Evolutionary conservation across 2,113 vertebrate genomes (phyloP).

Genomic region (Machaerirhynchus nigripectus): DNA sequence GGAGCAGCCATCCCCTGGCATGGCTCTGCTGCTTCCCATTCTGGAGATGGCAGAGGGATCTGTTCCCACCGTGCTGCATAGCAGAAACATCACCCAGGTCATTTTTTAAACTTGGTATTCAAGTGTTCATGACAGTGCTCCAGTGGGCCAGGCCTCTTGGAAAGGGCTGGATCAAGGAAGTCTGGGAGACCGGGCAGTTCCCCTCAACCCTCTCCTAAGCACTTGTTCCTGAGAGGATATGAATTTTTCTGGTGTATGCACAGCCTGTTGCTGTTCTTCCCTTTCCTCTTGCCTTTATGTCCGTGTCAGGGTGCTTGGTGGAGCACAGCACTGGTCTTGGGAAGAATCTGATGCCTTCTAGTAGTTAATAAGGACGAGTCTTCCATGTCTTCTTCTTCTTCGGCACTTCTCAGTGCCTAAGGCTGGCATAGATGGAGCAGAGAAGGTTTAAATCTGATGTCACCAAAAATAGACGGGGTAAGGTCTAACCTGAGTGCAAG

Average conservation of each 20-base stretch:
- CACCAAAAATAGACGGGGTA: neutral
- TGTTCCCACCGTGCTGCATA: neutral
- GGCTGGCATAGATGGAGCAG: neutral
- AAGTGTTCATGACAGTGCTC: neutral
- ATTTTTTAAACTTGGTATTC: neutral
- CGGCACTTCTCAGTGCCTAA: neutral
- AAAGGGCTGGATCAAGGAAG: neutral
- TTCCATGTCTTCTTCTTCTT: neutral
- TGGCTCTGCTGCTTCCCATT: neutral
- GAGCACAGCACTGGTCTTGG: neutral
- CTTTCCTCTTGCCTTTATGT: neutral
- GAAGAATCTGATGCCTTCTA: neutral
- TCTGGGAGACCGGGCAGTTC: neutral
- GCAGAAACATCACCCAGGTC: neutral
- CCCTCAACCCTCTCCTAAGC: neutral
- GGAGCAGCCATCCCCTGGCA: neutral
- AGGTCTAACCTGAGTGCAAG: neutral
- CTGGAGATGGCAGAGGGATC: neutral
- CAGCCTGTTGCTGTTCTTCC: neutral
- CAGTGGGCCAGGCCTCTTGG: neutral
- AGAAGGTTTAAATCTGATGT: neutral
- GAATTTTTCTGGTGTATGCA: neutral
- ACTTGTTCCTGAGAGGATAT: neutral
- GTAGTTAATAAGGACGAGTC: neutral
- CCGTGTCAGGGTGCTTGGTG: neutral